These are phyloP conservation scores for Brachypteracias leptosomus DNA, from an alignment of 2,113 vertebrate genomes.

Conservation along the genomic window DNA sequence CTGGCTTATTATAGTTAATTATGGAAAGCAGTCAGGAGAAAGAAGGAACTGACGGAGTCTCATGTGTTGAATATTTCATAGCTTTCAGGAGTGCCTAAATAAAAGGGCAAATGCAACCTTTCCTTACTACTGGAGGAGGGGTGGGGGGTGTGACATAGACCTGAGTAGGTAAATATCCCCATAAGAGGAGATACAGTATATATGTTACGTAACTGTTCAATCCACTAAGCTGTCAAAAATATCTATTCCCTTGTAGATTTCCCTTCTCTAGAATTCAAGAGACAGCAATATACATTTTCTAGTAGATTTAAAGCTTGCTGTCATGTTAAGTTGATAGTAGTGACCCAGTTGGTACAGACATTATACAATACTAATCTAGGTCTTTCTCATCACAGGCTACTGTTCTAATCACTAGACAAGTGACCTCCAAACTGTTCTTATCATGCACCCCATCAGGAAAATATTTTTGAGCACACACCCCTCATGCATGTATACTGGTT, in stretches of 20 bases:
- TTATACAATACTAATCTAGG: background rate
- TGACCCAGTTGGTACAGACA: background rate
- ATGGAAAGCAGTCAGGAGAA: background rate
- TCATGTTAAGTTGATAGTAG: background rate
- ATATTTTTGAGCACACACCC: background rate
- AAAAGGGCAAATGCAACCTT: background rate
- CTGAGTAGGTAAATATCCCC: background rate
- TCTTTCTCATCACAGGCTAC: background rate
- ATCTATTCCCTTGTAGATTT: background rate
- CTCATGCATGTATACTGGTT: background rate
- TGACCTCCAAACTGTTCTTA: background rate
- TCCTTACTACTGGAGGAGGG: background rate
- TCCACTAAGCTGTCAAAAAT: background rate
- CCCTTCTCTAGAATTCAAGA: background rate
- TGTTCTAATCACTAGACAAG: background rate
- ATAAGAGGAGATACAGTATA: background rate
- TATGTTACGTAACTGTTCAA: background rate
- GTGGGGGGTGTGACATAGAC: background rate
- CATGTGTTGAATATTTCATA: background rate
- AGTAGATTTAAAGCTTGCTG: background rate
- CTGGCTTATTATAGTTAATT: background rate
- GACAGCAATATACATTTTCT: background rate
- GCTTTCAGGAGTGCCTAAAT: background rate
- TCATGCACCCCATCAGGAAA: background rate
- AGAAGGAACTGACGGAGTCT: background rate